Evolutionary conservation across 2,797 vertebrate genomes (phyloP).

Genomic region (Chrysocyon brachyurus): DNA sequence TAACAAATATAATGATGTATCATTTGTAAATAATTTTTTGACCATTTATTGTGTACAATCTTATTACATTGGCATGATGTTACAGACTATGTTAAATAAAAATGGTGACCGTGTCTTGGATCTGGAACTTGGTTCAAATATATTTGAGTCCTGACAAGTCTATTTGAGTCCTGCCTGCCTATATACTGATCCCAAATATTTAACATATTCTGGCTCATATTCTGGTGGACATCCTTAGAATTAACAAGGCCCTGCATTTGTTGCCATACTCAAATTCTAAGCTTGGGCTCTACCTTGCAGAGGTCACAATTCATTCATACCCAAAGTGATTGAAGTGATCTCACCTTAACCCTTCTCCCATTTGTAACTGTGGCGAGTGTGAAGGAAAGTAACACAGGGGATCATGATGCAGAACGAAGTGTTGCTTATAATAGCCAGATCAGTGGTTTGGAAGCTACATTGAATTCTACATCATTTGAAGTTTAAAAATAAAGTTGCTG

Average conservation of each 20-base stretch:
- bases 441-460: slow-evolving; percentile 13
- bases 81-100: slow-evolving; percentile 32
- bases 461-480: slow-evolving; percentile 44
- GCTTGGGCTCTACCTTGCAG: neutral
- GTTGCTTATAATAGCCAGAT: neutral
- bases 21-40: slow-evolving; percentile 32
- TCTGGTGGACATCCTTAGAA: neutral
- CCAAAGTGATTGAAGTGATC: neutral
- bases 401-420: neutral
- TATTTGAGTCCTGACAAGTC: neutral
- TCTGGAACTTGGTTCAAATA: neutral
- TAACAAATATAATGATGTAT: neutral
- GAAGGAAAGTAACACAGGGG: neutral
- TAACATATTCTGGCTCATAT: neutral
- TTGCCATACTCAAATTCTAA: neutral
- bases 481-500: slow-evolving; percentile 66
- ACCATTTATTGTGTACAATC: neutral
- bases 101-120: neutral
- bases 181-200: neutral
- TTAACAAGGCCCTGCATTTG: neutral
- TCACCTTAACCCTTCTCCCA: neutral
- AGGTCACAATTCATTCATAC: neutral
- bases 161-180: neutral
- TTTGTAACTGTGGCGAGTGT: neutral
- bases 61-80: neutral